Conservation (phyloP, 2,113 vertebrate genomes). For the Rattus norvegicus region GRCr8 NC_086022.1:56149001-56149500, state of each 20-base stretch:
- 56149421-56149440: neutral
- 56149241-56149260: neutral
- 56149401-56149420: neutral
- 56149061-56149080: neutral
- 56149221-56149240: neutral
- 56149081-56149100: neutral
- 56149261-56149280: neutral
- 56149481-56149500: neutral
- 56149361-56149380: neutral
- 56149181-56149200: neutral
- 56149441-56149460: neutral
- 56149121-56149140: neutral
- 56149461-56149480: neutral
- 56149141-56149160: neutral
- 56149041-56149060: neutral
- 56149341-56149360: neutral
- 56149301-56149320: neutral
- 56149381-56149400: neutral
- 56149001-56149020: neutral
- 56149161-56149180: neutral
- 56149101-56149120: neutral
- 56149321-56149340: neutral
- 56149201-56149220: neutral
- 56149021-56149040: neutral
- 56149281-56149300: neutral